Evolutionary conservation across 2,797 vertebrate genomes (phyloP), one percentile per base, ranked within the genome.

Genomic region (Cuniculus paca): DNA sequence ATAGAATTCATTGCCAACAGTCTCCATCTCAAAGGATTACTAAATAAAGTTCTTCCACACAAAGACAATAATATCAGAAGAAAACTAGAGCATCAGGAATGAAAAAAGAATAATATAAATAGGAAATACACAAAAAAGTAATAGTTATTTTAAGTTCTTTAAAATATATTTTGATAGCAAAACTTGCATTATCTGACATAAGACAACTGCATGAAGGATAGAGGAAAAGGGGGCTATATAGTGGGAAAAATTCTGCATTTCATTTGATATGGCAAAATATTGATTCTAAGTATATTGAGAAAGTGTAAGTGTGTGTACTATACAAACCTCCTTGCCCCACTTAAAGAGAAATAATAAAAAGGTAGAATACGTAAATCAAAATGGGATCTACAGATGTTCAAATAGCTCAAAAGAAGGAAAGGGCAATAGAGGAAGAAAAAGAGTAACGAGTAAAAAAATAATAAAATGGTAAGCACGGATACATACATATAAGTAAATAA

Each of bases 111-210:
- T 19, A 58, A 50, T 45, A 86, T 61, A 94, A 68, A 82, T 85
- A 58, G 34, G 22, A 96, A 91, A 93, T 91, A 93, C 58, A 10
- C 54, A 34, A 3, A 50, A 58, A 58, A 90, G 42, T 90, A 86
- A 87, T 85, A 79, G 39, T 58, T 34, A 34, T 92, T 93, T 88
- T 83, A 50, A 83, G 61, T 68, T 92, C 11, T 88, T 63, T 34
- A 80, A 80, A 68, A 58, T 90, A 61, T 90, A 54, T 61, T 93
- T 94, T 84, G 74, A 92, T 77, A 79, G 36, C 26, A 95, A 95
- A 77, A 81, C 14, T n/a, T 74, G 24, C 80, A 75, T 58, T 84
- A 39, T 85, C 74, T 84, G n/a, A 48, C 82, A 90, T 50, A 92
- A 11, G 74, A 52, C 58, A 92, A 80, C 24, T 77, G 54, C 77